A percentile compares a stretch with the other conserved stretches of the same genome.
phyloP scores from a whole-genome alignment of 2,888 invertebrate genomes.

The Chymomyza procnemis region DNA sequence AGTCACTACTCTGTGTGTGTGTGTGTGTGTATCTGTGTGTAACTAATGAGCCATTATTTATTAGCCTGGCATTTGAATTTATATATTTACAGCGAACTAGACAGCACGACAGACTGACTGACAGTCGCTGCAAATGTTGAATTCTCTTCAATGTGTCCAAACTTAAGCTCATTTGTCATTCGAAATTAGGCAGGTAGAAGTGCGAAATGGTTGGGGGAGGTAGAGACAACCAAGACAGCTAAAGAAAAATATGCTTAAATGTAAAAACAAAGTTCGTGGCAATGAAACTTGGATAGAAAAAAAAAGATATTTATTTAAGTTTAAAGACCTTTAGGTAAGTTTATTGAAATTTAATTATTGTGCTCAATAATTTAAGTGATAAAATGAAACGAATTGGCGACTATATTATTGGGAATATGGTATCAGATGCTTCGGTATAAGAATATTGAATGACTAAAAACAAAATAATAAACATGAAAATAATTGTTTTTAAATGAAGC shows the following conservation, averaged over 20 bases:
- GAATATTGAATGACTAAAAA: too few species aligned
- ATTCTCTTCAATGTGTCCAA: background rate
- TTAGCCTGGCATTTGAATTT: conserved; percentile 64
- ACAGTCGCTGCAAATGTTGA: background rate
- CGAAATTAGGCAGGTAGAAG: background rate
- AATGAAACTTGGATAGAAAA: background rate
- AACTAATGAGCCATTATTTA: conserved; percentile 69
- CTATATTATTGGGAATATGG: too few species aligned
- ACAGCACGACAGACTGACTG: conserved; percentile 35
- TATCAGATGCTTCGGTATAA: too few species aligned
- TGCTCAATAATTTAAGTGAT: too few species aligned
- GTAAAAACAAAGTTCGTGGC: background rate
- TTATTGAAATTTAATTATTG: too few species aligned
- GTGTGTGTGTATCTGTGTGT: conserved; percentile 32
- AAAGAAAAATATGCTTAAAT: background rate
- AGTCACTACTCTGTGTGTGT: background rate
- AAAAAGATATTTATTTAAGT: too few species aligned
- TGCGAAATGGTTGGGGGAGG: background rate
- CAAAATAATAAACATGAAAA: too few species aligned
- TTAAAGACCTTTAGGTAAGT: too few species aligned
- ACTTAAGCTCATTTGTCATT: background rate
- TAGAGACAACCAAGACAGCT: background rate
- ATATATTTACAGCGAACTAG: conserved; percentile 67
- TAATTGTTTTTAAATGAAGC: too few species aligned
- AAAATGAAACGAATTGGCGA: too few species aligned